Evolutionary conservation across 2,797 vertebrate species (phyloP), one percentile per base, ranked within the genome.

Genomic region (Melanotaenia boesemani): DNA sequence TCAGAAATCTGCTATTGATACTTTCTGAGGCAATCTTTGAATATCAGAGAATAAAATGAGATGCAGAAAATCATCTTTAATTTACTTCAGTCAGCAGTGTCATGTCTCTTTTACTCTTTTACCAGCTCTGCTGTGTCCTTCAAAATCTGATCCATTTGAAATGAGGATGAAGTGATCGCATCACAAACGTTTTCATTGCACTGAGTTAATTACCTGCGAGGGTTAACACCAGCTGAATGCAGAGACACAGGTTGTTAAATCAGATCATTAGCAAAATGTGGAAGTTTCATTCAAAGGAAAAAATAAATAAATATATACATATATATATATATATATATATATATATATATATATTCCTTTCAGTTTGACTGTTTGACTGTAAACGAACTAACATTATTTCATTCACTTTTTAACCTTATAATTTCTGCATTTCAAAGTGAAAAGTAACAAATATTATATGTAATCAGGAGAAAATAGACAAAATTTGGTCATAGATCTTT

Each of bases 1-100:
- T 86, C 78, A 82, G 66, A 85, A 85, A 87, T 88, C 72, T 77
- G 79, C 71, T 78, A 82, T 85, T 89, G 88, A 87, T 83, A 83
- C 78, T 86, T 86, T 86, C 56, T 55, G 62, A 85, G 68, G 74
- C 82, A 76, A 89, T 88, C 74, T 85, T 83, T 90, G 72, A 90
- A 80, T 82, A 81, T 72, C 48, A 74, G 63, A 79, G 83, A 77
- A 76, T 61, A 77, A 88, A 81, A 80, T 39, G 26, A 64, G 64
- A 78, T 84, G 82, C 81, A 83, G 80, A 57, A 83, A 83, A 79
- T 86, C 76, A 79, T 80, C 65, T 74, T 82, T 79, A 85, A 91
- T 87, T 85, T 85, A 89, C 80, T 86, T 70, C 70, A 71, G 69
- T 74, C 68, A 63, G 71, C 60, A 68, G 80, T 88, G 86, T 79